A percentile compares a stretch with the other conserved stretches of the same genome.
Conservation (phyloP, 2,888 invertebrate genomes). For the Deilephila porcellus region DNA sequence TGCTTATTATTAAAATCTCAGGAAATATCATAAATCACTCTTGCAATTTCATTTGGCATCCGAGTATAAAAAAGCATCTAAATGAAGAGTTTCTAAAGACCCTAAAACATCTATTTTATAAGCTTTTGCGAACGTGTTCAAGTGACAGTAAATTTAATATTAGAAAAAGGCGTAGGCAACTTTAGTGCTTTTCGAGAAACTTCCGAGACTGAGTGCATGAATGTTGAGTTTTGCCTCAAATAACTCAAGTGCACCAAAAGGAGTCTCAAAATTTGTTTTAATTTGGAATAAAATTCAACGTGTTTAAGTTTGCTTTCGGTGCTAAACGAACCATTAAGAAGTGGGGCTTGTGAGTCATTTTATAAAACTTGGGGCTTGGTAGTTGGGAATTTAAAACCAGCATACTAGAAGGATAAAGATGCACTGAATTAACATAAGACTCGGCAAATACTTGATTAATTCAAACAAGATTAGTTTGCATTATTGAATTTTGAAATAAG, state of each 20-base stretch:
- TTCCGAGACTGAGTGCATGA: neutral
- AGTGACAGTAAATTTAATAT: too few relatives aligned
- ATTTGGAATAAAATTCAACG: neutral
- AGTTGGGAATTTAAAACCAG: neutral
- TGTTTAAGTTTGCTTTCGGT: constrained; percentile 8
- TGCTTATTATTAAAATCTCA: too few relatives aligned
- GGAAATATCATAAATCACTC: too few relatives aligned
- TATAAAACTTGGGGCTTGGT: constrained; percentile 1
- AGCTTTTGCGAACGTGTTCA: too few relatives aligned
- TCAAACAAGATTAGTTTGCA: neutral
- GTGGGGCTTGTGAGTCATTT: constrained; percentile 1
- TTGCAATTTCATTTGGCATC: too few relatives aligned
- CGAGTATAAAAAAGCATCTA: too few relatives aligned
- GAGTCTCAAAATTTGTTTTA: neutral
- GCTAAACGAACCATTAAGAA: constrained; percentile 30
- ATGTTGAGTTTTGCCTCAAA: neutral
- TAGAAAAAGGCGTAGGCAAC: too few relatives aligned
- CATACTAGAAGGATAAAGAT: neutral
- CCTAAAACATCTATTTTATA: too few relatives aligned
- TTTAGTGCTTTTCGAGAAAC: neutral
- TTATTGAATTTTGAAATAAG: neutral
- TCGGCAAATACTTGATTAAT: neutral
- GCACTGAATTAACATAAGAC: neutral
- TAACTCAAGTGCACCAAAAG: neutral
- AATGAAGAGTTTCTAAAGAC: too few relatives aligned